A percentile compares a stretch with the other conserved stretches of the same genome.
These are phyloP conservation scores for Rhinolophus ferrumequinum DNA, from an alignment of 2,113 vertebrate genomes.

Conservation along the genomic window DNA sequence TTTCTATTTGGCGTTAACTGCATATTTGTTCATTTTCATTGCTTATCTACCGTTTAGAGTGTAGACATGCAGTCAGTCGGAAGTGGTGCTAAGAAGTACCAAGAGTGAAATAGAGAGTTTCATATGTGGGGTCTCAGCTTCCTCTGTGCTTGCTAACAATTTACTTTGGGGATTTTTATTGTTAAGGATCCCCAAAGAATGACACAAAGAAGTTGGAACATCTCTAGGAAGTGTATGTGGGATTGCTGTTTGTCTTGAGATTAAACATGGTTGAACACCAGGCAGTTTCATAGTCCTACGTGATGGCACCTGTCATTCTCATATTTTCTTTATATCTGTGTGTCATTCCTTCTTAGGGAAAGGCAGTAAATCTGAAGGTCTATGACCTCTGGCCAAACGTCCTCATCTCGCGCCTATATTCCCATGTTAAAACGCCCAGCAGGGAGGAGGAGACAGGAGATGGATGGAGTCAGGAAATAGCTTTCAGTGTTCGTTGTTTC, in stretches of 20 bases:
- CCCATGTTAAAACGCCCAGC: neutral
- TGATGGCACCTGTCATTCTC: neutral
- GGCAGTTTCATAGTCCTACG: neutral
- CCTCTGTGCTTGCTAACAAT: neutral
- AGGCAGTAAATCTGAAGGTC: neutral
- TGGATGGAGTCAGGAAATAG: accelerated
- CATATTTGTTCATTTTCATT: neutral
- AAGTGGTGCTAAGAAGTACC: neutral
- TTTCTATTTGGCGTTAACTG: neutral
- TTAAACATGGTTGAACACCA: neutral
- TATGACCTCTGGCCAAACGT: no score
- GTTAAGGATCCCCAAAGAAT: neutral
- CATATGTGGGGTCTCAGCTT: neutral
- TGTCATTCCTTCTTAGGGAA: neutral
- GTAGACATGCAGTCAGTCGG: neutral
- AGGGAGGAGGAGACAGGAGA: neutral
- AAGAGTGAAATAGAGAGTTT: neutral
- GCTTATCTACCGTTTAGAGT: accelerated
- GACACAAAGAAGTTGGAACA: neutral
- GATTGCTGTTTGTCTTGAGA: neutral
- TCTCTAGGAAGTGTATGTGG: neutral
- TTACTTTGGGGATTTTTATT: neutral
- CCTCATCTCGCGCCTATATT: neutral
- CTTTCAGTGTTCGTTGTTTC: neutral
- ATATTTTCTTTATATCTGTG: accelerated